Percentiles rank a stretch among this genome's conserved stretches.
phyloP scores from a whole-genome alignment of 2,797 vertebrate genomes.

The Phataginus tetradactyla region DNA sequence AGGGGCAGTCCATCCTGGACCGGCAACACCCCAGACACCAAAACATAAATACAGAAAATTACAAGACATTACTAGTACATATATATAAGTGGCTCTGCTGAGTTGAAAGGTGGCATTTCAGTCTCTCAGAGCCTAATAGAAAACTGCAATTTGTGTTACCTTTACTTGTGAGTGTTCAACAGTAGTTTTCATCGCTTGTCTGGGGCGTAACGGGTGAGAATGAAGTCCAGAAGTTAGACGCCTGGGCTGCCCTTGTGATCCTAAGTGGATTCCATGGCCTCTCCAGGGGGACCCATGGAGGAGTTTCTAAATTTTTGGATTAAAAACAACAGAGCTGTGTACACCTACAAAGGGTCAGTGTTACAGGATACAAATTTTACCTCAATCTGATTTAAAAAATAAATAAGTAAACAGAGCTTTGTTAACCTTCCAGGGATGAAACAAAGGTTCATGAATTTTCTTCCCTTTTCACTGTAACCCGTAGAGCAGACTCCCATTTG shows the following conservation, averaged over 20 bases:
- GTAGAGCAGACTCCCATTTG: background rate
- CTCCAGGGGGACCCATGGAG: background rate
- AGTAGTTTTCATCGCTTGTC: background rate
- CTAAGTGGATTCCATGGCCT: background rate
- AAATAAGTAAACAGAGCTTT: background rate
- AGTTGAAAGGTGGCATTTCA: background rate
- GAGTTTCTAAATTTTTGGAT: background rate
- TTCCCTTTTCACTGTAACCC: background rate
- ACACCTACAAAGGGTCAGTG: background rate
- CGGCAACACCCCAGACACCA: background rate
- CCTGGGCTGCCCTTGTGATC: background rate
- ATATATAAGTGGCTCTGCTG: background rate
- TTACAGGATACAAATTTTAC: background rate
- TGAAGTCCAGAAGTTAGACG: background rate
- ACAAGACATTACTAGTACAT: background rate
- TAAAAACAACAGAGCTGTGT: background rate
- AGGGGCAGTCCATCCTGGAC: background rate
- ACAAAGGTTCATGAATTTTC: background rate
- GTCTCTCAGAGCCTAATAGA: background rate
- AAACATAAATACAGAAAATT: constrained; percentile 5
- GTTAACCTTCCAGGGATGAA: background rate
- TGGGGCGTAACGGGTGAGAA: background rate
- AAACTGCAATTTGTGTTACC: background rate
- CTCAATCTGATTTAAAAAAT: background rate
- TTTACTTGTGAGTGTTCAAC: background rate